Percentiles rank a stretch among this genome's conserved stretches.
Conservation (phyloP, 2,888 invertebrate genomes). For the Spodoptera exigua region DNA sequence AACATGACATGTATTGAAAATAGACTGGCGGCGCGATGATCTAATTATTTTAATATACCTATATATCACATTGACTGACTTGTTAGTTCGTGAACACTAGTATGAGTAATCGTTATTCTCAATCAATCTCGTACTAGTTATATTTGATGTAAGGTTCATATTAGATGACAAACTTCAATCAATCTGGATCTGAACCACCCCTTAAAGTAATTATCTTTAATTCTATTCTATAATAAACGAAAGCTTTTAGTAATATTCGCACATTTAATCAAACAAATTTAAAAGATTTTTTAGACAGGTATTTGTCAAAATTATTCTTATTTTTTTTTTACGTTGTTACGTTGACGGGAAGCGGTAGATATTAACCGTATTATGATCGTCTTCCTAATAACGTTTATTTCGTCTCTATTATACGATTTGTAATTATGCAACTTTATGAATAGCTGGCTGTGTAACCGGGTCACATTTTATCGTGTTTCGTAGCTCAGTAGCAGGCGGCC, state of each 20-base stretch:
- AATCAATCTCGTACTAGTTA: too few species aligned
- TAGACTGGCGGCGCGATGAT: constrained; percentile 59
- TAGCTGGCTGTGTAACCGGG: constrained; percentile 36
- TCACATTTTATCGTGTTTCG: constrained; percentile 39
- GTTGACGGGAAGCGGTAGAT: constrained; percentile 49
- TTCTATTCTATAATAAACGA: too few species aligned
- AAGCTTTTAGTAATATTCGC: too few species aligned
- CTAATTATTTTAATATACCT: constrained; percentile 63
- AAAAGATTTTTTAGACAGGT: too few species aligned
- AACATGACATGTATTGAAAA: constrained; percentile 59
- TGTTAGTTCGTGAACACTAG: background rate
- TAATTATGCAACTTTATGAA: constrained; percentile 38
- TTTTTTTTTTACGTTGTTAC: constrained; percentile 5
- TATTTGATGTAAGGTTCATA: too few species aligned
- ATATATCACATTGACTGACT: constrained; percentile 2
- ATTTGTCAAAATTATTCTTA: too few species aligned
- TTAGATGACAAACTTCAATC: too few species aligned
- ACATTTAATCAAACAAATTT: too few species aligned
- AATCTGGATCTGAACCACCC: too few species aligned
- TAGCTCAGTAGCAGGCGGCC: constrained; percentile 10
- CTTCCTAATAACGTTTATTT: constrained; percentile 11
- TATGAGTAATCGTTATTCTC: background rate
- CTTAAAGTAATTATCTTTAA: too few species aligned
- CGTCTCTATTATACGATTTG: constrained; percentile 20
- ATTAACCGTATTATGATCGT: constrained; percentile 28